Evolutionary conservation across 2,113 vertebrate genomes (phyloP), one percentile per base, ranked within the genome.

Genomic region (Dicrurus megarhynchus): DNA sequence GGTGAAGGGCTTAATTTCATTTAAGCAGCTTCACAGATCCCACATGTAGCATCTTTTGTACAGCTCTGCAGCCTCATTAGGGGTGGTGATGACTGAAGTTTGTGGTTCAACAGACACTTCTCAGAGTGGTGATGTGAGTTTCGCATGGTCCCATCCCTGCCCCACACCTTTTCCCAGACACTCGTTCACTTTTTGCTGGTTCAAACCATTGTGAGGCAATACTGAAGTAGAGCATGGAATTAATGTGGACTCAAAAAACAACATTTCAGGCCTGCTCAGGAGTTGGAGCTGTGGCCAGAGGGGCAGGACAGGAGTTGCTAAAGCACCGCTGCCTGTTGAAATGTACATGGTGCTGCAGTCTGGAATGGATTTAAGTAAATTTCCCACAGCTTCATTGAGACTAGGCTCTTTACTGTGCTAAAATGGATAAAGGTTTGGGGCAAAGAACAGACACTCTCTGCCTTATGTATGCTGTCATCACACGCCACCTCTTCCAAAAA

Each of bases 61-160:
- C 28, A 32, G 44, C 57, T 53, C 22, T 28, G 13, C 46, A 59
- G 35, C 56, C 28, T 30, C 15, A 9, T 27, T 50, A n/a, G 27
- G 9, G 15, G 22, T 6, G 8, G 21, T 46, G 47, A 3, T 2
- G 10, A 6, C 11, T 30, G 70, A 59, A 42, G 21, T 22, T 41
- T 13, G 6, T 32, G 18, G 32, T 49, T 63, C 35, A 41, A 21
- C 30, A 64, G 26, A 21, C 20, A 1, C 56, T 56, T 82, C 33
- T 39, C 2, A 0, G 37, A 16, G 39, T 44, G 53, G 7, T 37
- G 57, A n/a, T 49, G 11, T 47, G 23, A 35, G 10, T 11, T 61
- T 67, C 46, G 8, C 0, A 0, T 27, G 23, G 20, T 35, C 56
- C n/a, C 8, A 9, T 84, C 22, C 39, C 41, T 0, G 0, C 44